These are phyloP conservation scores for Amphiprion percula DNA, from an alignment of 2,113 vertebrate species.

Conservation along the genomic window DNA sequence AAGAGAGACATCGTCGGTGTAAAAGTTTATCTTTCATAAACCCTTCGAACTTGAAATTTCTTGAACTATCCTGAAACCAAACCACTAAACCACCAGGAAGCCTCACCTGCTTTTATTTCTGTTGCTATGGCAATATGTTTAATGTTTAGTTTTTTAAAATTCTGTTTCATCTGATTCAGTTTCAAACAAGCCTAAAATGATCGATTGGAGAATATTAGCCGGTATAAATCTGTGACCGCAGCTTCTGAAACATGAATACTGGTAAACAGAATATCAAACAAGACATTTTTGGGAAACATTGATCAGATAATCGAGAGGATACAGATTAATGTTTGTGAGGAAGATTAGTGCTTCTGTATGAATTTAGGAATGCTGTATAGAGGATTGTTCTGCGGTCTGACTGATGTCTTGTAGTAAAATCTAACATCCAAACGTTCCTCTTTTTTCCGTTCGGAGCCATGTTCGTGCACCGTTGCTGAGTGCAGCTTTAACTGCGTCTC, in stretches of 20 bases:
- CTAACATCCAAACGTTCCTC: background rate
- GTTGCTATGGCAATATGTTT: background rate
- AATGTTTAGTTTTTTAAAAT: constrained; percentile 38
- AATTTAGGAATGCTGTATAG: no score
- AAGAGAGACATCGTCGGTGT: background rate
- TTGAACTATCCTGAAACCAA: background rate
- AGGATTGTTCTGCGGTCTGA: no score
- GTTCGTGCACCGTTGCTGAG: constrained; percentile 16
- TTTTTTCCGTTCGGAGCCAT: background rate
- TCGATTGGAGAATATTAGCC: background rate
- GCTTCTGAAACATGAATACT: no score
- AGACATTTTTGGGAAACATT: no score
- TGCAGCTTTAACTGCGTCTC: constrained; percentile 55
- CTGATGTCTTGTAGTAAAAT: no score
- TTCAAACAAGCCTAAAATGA: background rate
- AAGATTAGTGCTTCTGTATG: no score
- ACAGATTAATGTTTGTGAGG: no score
- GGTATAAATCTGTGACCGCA: no score
- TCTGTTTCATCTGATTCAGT: constrained; percentile 27
- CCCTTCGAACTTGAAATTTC: no score
- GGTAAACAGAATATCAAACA: no score
- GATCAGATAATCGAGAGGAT: no score
- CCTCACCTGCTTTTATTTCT: constrained; percentile 1
- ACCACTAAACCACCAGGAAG: constrained; percentile 28
- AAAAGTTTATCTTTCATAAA: background rate